A percentile compares a stretch with the other conserved stretches of the same genome.
Evolutionary conservation across 2,797 vertebrate genomes (phyloP).

Genomic region (Arnoldichthys spilopterus): DNA sequence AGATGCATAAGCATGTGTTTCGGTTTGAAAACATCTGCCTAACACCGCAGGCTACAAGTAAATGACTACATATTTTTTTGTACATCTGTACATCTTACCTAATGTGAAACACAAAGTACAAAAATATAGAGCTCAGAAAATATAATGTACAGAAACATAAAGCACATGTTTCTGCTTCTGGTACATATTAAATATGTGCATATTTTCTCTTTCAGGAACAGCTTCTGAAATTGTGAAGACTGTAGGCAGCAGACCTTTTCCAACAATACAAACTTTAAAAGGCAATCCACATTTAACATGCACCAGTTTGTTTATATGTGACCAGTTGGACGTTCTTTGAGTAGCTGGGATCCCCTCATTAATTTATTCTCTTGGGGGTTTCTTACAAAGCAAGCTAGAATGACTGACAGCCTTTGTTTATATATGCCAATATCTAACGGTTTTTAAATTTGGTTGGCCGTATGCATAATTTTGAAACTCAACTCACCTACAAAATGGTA

Average conservation of each 20-base stretch:
- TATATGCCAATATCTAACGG: slow-evolving; percentile 59
- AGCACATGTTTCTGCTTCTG: background rate
- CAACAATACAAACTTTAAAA: background rate
- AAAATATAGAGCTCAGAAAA: too few relatives aligned
- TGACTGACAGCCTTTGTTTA: slow-evolving; percentile 80
- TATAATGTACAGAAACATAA: background rate
- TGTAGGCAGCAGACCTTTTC: background rate
- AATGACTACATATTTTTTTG: background rate
- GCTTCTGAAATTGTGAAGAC: background rate
- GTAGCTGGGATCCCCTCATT: slow-evolving; percentile 71
- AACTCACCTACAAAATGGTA: slow-evolving; percentile 96
- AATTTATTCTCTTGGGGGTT: slow-evolving; percentile 88
- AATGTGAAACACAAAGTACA: background rate
- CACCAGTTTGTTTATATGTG: background rate
- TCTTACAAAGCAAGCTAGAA: slow-evolving; percentile 67
- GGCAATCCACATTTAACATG: background rate
- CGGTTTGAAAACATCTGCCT: slow-evolving; percentile 12
- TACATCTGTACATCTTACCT: background rate
- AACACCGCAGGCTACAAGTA: slow-evolving; percentile 19
- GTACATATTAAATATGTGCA: background rate
- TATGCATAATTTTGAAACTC: slow-evolving; percentile 27
- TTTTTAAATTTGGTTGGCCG: background rate
- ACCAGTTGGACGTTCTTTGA: background rate
- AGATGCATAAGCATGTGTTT: background rate
- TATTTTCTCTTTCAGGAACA: background rate